Conservation (phyloP, 92 coral and sea anemone species). For the Phenganax stokvisi region DNA sequence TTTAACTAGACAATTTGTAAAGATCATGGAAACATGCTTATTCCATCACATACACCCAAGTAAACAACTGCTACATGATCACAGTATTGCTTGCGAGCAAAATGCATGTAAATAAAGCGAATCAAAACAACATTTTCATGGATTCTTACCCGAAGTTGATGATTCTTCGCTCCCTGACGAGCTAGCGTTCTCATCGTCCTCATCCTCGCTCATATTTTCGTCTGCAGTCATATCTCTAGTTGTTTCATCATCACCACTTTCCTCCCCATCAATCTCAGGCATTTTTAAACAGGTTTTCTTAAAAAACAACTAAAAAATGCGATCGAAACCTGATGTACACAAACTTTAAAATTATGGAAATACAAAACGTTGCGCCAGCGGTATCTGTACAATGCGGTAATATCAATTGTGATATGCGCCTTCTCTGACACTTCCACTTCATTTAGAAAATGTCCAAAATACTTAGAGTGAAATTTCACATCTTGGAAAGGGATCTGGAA, state of each 20-base stretch:
- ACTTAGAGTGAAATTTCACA: neutral
- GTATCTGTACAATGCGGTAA: conserved; percentile 9
- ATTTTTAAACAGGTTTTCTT: neutral
- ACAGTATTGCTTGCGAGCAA: conserved; percentile 28
- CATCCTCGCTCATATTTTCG: conserved; percentile 98
- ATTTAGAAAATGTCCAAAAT: neutral
- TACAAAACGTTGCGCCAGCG: neutral
- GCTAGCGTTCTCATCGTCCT: conserved; percentile 79
- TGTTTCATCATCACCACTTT: conserved; percentile 93
- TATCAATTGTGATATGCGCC: conserved; percentile 11
- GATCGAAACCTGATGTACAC: neutral
- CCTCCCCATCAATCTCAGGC: conserved; percentile 94
- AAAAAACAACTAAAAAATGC: neutral
- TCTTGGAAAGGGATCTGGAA: neutral
- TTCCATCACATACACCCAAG: neutral
- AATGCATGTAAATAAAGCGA: neutral
- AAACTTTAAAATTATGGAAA: conserved; percentile 3
- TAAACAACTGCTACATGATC: neutral
- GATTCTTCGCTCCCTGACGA: conserved; percentile 90
- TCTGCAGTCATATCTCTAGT: conserved; percentile 87
- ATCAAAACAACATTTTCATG: conserved; percentile 40
- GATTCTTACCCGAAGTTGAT: conserved; percentile 59
- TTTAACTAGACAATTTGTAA: neutral
- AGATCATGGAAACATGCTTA: neutral
- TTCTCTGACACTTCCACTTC: neutral